These are phyloP conservation scores for Cetonia aurata DNA, from an alignment of 2,888 invertebrate species.

Conservation along the genomic window DNA sequence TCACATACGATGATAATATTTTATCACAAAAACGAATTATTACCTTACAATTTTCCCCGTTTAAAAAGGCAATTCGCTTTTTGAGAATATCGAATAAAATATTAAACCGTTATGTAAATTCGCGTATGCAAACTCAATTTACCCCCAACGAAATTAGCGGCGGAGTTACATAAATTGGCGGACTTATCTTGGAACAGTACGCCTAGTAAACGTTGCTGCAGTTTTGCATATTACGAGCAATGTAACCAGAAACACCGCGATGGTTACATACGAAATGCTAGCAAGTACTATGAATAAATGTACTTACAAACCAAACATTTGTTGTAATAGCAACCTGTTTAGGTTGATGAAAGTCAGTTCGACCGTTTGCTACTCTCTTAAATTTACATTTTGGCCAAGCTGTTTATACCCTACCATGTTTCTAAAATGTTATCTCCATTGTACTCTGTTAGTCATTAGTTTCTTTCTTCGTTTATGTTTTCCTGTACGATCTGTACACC, in stretches of 20 bases:
- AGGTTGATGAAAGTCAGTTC: no score
- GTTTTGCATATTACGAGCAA: slow-evolving; percentile 19
- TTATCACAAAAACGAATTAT: background rate
- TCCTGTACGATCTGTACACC: no score
- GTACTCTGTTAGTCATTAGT: no score
- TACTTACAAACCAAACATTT: no score
- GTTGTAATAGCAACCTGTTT: no score
- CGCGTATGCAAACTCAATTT: slow-evolving; percentile 23
- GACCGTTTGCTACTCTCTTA: no score
- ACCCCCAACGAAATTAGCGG: slow-evolving; percentile 32
- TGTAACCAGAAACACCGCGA: background rate
- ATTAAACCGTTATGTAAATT: slow-evolving; percentile 24
- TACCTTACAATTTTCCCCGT: background rate
- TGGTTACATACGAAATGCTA: background rate
- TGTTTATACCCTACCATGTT: no score
- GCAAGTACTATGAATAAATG: no score
- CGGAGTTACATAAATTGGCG: slow-evolving; percentile 25
- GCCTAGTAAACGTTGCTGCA: slow-evolving; percentile 30
- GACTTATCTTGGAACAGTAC: slow-evolving; percentile 26
- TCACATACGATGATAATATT: no score
- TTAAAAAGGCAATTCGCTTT: background rate
- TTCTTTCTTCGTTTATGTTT: no score
- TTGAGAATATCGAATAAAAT: slow-evolving; percentile 20
- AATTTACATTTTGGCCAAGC: no score
- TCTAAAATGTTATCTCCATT: no score